Conservation (phyloP, 2,113 vertebrate genomes). For the Pampusana beccarii region DNA sequence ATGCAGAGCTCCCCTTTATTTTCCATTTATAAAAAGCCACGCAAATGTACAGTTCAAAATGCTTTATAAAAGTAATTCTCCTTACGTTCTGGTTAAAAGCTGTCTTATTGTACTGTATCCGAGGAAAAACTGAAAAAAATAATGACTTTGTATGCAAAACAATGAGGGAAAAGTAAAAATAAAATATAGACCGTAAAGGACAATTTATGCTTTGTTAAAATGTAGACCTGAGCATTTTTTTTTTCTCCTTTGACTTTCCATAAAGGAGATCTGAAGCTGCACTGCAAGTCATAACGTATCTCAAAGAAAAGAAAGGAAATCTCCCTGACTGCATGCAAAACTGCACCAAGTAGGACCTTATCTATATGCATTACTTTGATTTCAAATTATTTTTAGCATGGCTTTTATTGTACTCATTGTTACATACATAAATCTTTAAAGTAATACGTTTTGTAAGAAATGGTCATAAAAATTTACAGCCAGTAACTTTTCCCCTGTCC, state of each 20-base stretch:
- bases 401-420: slow-evolving; percentile 86
- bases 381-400: slow-evolving; percentile 85
- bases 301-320: neutral
- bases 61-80: neutral
- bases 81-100: neutral
- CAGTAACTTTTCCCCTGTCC: slow-evolving; percentile 90
- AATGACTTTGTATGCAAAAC: slow-evolving; percentile 16
- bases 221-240: neutral
- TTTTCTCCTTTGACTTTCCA: slow-evolving; percentile 14
- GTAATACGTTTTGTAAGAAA: slow-evolving; percentile 86
- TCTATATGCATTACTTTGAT: slow-evolving; percentile 83
- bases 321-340: neutral
- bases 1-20: slow-evolving; percentile 19
- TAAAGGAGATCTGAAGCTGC: slow-evolving; percentile 29
- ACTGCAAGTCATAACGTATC: neutral
- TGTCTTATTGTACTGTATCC: neutral
- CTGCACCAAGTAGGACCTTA: slow-evolving; percentile 67
- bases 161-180: slow-evolving; percentile 30
- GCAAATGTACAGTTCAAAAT: neutral
- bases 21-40: slow-evolving; percentile 22
- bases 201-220: slow-evolving; percentile 29
- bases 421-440: slow-evolving; percentile 87
- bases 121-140: neutral
- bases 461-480: slow-evolving; percentile 92
- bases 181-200: slow-evolving; percentile 2